Conservation (phyloP, 1,140 invertebrate species). For the Drosophila prosaltans region DNA sequence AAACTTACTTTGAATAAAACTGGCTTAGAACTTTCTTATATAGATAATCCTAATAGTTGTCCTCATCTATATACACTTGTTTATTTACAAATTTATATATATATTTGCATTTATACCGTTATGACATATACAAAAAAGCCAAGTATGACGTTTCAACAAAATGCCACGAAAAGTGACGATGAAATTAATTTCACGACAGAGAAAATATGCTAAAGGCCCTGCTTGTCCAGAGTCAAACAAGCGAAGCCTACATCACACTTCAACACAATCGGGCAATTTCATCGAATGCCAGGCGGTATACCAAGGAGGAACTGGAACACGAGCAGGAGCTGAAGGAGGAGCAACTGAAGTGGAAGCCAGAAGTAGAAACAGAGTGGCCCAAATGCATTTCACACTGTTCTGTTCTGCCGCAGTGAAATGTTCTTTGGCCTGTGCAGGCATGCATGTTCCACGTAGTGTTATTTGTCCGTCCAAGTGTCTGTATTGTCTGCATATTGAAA, state of each 20-base stretch:
- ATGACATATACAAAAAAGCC: slow-evolving; percentile 28
- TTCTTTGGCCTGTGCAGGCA: slow-evolving; percentile 65
- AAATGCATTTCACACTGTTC: slow-evolving; percentile 76
- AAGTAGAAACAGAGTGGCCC: slow-evolving; percentile 27
- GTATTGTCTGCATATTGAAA: slow-evolving; percentile 80
- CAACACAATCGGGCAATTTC: slow-evolving; percentile 82
- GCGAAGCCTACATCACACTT: slow-evolving; percentile 82
- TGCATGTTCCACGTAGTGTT: slow-evolving; percentile 51
- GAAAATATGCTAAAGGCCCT: slow-evolving; percentile 69
- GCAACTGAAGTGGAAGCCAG: slow-evolving; percentile 14
- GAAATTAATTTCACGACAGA: slow-evolving; percentile 74
- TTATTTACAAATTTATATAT: slow-evolving; percentile 36
- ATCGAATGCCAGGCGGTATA: slow-evolving; percentile 55
- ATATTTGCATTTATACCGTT: slow-evolving; percentile 25
- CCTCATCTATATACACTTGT: not conserved
- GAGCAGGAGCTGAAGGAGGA: not conserved
- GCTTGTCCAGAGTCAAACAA: slow-evolving; percentile 67
- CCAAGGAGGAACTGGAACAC: not conserved
- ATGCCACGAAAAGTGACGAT: slow-evolving; percentile 36
- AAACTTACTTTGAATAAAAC: too few species aligned
- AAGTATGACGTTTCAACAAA: slow-evolving; percentile 57
- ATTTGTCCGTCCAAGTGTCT: slow-evolving; percentile 41
- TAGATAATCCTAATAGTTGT: not conserved
- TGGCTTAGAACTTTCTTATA: too few species aligned
- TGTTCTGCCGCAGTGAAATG: slow-evolving; percentile 56